Evolutionary conservation across 2,797 vertebrate species (phyloP).

Genomic region (Phrynocephalus guinanensis): DNA sequence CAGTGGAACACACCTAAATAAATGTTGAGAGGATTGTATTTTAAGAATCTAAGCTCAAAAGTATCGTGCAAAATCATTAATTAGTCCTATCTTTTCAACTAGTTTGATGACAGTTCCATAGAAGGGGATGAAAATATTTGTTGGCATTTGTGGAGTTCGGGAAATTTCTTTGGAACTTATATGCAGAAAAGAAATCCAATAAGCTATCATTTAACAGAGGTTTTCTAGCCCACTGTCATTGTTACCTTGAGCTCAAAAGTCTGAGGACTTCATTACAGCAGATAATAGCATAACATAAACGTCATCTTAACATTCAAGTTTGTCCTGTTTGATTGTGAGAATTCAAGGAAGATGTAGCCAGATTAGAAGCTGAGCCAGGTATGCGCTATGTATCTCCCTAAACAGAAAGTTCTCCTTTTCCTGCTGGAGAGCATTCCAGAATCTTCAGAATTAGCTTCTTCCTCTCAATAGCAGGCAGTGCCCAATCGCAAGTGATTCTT

Average conservation of each 20-base stretch:
- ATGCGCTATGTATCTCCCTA: too few species aligned
- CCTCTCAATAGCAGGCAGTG: too few species aligned
- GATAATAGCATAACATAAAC: too few species aligned
- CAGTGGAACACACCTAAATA: not conserved
- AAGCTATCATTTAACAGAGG: not conserved
- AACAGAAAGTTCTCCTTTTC: not conserved
- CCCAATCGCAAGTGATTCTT: too few species aligned
- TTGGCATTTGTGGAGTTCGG: not conserved
- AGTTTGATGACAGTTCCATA: not conserved
- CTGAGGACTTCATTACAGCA: too few species aligned
- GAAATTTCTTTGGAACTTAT: not conserved
- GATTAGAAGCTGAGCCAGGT: too few species aligned
- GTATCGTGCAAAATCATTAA: not conserved
- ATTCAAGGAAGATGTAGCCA: too few species aligned
- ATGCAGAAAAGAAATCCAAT: not conserved
- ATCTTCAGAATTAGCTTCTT: too few species aligned
- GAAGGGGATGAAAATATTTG: not conserved
- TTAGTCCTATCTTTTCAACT: not conserved
- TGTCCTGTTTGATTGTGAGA: too few species aligned
- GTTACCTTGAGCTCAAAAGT: not conserved
- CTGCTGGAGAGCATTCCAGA: too few species aligned
- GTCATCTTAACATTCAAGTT: too few species aligned
- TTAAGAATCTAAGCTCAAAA: not conserved
- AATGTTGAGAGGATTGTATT: not conserved
- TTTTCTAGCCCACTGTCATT: not conserved